Evolutionary conservation across 35 echinoderm and acorn worm genomes (phyloP), one percentile per base, ranked within the genome.

Genomic region (Apostichopus californicus): DNA sequence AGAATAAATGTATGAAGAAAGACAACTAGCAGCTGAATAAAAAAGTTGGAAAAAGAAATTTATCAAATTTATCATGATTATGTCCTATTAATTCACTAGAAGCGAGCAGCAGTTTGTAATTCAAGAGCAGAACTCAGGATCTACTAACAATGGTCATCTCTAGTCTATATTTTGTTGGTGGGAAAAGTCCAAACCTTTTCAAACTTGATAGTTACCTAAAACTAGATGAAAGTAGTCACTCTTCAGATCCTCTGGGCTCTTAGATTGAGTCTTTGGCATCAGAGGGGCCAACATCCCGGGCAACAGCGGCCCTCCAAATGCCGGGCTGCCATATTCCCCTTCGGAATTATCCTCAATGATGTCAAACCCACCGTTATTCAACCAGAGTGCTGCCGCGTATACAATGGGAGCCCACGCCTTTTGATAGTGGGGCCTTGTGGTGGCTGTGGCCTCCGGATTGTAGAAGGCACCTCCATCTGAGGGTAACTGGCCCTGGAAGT

Each of bases 221-320:
- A 98, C 95, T 34, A 98, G 93, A 75, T 98, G 95, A 77, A 98
- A 98, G 73, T 96, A 96, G 90, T 98, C 97, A 81, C 75, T 61
- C 72, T 96, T 98, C 20, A 99, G 55, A 15, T 94, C 92, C 59
- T 96, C 93, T 68, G 97, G 86, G 28, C 78, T 93, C 91, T 95
- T 96, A 22, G 66, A 88, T 20, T 92, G 75, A 9, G 84, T 73
- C 66, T 79, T 68, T 66, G 91, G 83, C 59, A 93, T 58, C 46
- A 75, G 57, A 13, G 92, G 65, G 11, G 66, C 92, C 60, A 90
- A 2, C 93, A 93, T 94, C 1, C 93, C 93, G 8, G 87, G 93
- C 23, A 95, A 23, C 52, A 91, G 78, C 1, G 95, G 92, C 7
- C 95, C 95, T n/a, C 87, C 94, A 66, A 79, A 58, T 8, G 95